Percentiles rank a stretch among this genome's conserved stretches.
Evolutionary conservation across 64 coral and sea anemone genomes (phyloP).

Genomic region (Montipora efflorescens): DNA sequence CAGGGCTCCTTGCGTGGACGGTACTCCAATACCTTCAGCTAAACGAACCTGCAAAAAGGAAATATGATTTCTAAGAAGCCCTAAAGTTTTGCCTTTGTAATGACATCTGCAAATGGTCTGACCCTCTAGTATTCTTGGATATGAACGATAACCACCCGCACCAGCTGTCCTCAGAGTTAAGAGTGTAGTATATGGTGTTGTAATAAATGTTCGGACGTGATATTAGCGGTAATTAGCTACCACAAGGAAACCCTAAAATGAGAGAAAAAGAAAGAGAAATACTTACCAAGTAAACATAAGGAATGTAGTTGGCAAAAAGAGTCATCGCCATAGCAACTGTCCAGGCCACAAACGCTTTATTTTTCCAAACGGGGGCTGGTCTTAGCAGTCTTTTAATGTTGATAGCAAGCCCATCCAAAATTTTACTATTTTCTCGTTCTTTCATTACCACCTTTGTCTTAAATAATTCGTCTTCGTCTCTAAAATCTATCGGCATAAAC

Average conservation of each 20-base stretch:
- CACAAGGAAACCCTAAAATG: no score
- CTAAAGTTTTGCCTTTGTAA: no score
- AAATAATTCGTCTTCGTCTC: neutral
- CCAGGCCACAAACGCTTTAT: conserved; percentile 87
- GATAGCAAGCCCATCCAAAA: conserved; percentile 2
- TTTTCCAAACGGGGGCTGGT: conserved; percentile 73
- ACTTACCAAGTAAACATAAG: conserved; percentile 83
- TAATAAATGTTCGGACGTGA: no score
- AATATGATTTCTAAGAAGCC: conserved; percentile 18
- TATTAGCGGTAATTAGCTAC: no score
- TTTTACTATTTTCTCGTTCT: conserved; percentile 9
- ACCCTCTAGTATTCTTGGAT: neutral
- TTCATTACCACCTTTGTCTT: neutral
- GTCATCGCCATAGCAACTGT: conserved; percentile 60
- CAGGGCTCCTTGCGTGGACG: conserved; percentile 59
- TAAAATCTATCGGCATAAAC: conserved; percentile 28
- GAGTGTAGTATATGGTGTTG: no score
- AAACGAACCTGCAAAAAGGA: conserved; percentile 72
- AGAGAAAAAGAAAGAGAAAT: neutral
- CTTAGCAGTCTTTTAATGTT: conserved; percentile 25
- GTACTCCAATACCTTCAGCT: conserved; percentile 72
- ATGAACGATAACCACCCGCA: neutral
- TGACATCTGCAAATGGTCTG: no score
- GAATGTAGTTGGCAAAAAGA: conserved; percentile 85
- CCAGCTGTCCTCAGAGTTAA: no score